Percentiles rank a stretch among this genome's conserved stretches.
phyloP scores from a whole-genome alignment of 2,113 vertebrate species.

The Embiotoca jacksoni region DNA sequence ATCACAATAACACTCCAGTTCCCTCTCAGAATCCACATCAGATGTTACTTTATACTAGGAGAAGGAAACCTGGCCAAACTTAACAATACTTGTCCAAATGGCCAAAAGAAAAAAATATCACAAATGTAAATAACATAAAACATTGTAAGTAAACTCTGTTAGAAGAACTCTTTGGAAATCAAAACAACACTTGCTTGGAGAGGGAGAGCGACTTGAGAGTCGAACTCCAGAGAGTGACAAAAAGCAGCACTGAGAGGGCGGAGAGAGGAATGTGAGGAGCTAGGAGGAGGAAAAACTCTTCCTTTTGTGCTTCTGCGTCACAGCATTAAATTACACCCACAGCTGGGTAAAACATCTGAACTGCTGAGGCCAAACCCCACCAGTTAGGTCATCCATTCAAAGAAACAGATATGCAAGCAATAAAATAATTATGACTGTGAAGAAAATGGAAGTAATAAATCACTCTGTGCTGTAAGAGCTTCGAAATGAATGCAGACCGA shows the following conservation, averaged over 20 bases:
- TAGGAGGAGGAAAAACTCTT: constrained; percentile 35
- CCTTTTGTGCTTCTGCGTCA: constrained; percentile 50
- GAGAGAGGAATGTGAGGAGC: constrained; percentile 67
- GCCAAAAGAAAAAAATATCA: constrained; percentile 35
- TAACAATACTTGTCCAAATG: constrained; percentile 44
- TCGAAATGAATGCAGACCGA: neutral
- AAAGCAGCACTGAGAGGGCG: constrained; percentile 50
- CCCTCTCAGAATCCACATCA: constrained; percentile 48
- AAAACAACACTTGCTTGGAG: constrained; percentile 14
- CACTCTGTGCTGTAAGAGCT: neutral
- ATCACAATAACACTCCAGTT: constrained; percentile 39
- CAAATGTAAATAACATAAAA: constrained; percentile 62
- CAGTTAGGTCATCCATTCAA: constrained; percentile 31
- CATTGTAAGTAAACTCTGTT: constrained; percentile 23
- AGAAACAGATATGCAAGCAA: neutral
- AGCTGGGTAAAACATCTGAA: constrained; percentile 72
- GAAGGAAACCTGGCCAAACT: constrained; percentile 38
- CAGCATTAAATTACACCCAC: constrained; percentile 68
- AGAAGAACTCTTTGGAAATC: constrained; percentile 5
- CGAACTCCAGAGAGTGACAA: constrained; percentile 10
- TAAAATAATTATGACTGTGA: neutral
- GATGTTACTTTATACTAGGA: constrained; percentile 43
- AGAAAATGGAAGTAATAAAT: constrained; percentile 1
- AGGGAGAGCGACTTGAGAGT: constrained; percentile 4
- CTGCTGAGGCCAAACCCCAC: constrained; percentile 16